Percentiles rank a stretch among this genome's conserved stretches.
Conservation (phyloP, 2,888 invertebrate species). For the Acleris cristana region DNA sequence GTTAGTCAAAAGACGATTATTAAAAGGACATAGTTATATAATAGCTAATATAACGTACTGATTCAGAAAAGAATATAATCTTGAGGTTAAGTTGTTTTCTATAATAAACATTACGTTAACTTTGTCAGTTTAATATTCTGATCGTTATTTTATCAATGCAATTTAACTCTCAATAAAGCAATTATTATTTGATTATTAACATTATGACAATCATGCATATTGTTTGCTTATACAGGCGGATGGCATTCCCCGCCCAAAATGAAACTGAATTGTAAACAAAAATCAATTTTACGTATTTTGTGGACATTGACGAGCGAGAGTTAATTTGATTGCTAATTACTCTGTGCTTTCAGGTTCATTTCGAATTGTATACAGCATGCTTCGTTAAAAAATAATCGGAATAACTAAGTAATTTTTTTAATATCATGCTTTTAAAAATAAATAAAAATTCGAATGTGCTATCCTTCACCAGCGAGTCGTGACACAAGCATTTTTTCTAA, state of each 20-base stretch:
- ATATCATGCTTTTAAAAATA: no score
- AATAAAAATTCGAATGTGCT: no score
- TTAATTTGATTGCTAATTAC: constrained; percentile 17
- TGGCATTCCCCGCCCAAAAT: constrained; percentile 20
- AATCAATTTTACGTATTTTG: constrained; percentile 13
- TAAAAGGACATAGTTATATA: no score
- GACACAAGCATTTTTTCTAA: no score
- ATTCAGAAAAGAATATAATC: no score
- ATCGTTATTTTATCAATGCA: background rate
- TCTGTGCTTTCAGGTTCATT: background rate
- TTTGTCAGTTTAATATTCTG: background rate
- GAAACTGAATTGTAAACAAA: constrained; percentile 24
- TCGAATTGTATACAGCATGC: background rate
- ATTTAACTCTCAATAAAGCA: background rate
- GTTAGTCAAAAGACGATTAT: no score
- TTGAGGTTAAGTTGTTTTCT: no score
- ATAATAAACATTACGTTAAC: background rate
- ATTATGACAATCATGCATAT: constrained; percentile 16
- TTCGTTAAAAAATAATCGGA: constrained; percentile 1
- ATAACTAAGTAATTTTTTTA: no score
- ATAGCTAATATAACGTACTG: no score
- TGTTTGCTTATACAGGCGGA: constrained; percentile 10
- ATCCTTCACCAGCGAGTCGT: no score
- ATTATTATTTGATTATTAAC: background rate
- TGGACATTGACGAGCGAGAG: constrained; percentile 6